Evolutionary conservation across 2,888 invertebrate species (phyloP), one percentile per base, ranked within the genome.

Genomic region (Xanthia togata): DNA sequence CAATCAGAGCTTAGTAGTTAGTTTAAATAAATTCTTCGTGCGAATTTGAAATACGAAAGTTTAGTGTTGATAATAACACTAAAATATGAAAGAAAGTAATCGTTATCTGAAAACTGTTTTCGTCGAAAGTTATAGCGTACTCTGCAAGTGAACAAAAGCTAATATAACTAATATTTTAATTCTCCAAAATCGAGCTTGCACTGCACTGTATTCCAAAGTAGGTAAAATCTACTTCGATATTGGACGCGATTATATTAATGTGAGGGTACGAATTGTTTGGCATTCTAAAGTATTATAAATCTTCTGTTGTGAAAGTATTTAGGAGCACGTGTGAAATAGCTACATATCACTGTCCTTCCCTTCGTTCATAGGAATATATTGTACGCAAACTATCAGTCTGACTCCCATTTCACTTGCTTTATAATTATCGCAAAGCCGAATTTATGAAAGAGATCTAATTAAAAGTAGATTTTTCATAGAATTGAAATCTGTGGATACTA

Each of bases 261-360:
- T 53, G 60, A 31, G 38, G 14, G 38, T 72, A 82, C 67, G 57
- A 70, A 82, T 79, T 75, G 64, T 73, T 81, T 85, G 78, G 41
- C 31, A 71, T 65, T 74, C 35, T 70, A 57, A 70, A 76, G 62
- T 83, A 70, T 76, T 72, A 31, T 76, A 75, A 57, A 71, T 67
- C 53, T 67, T 75, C 20, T 76, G 72, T 84, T 78, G 77, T 79
- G 82, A 59, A 55, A 68, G 69, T 68, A 71, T 47, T 77, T 83
- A 79, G 53, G 64, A 82, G 80, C 87, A 83, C 86, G 72, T 81
- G 79, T 84, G 82, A 74, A 64, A 69, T 86, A 83, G 82, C 74
- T 76, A 88, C 89, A 89, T 88, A 88, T 89, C 88, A 89, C 81
- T 79, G 67, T 85, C 78, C 79, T 79, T 75, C 55, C 78, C 71